phyloP scores from a whole-genome alignment of 2,797 vertebrate species.

The Pitangus sulphuratus region DNA sequence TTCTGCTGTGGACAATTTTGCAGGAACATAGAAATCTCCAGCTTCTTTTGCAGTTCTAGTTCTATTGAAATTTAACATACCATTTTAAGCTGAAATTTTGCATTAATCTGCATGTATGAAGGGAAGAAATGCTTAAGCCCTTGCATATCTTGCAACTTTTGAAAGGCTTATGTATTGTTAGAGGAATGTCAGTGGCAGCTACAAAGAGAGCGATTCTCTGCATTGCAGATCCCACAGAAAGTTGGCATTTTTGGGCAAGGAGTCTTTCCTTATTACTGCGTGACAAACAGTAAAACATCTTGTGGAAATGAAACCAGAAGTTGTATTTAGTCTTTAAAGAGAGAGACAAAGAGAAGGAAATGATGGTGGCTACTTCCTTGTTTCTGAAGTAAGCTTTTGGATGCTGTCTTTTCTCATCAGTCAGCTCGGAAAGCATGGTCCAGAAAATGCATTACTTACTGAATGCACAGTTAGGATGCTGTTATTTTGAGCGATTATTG shows the following conservation, averaged over 20 bases:
- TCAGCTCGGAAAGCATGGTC: neutral
- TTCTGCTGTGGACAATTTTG: neutral
- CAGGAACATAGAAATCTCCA: neutral
- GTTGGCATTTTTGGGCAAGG: neutral
- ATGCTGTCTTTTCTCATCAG: neutral
- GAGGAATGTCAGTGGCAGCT: neutral
- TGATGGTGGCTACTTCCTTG: neutral
- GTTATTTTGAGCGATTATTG: neutral
- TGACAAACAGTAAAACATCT: neutral
- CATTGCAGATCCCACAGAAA: neutral
- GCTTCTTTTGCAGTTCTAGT: neutral
- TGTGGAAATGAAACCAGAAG: neutral
- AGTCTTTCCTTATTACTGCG: neutral
- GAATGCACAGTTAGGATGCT: neutral
- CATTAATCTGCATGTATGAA: neutral
- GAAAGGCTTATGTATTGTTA: neutral
- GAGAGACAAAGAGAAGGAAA: neutral
- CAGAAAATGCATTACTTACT: neutral
- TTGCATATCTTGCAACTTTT: neutral
- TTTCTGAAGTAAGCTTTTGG: neutral
- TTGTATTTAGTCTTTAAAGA: neutral
- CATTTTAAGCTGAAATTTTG: neutral
- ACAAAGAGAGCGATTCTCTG: neutral
- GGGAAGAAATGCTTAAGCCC: neutral
- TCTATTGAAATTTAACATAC: neutral